A percentile compares a stretch with the other conserved stretches of the same genome.
These are phyloP conservation scores for Netelia inedita DNA, from an alignment of 2,888 invertebrate genomes.

Conservation along the genomic window DNA sequence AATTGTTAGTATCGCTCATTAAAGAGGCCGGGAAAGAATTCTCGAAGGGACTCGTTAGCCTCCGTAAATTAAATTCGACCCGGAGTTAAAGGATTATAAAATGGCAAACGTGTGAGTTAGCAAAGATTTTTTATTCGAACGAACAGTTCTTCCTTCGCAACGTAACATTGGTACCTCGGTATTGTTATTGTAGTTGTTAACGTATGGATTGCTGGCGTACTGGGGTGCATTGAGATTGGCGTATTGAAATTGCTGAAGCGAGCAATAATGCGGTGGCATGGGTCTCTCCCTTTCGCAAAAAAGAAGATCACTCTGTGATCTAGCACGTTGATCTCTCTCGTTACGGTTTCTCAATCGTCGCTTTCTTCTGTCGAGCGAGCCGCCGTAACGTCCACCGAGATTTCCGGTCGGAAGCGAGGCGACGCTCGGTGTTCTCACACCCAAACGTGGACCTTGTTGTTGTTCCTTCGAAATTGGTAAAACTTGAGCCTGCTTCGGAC, in stretches of 20 bases:
- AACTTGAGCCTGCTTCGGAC: slow-evolving; percentile 55
- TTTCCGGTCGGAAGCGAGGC: slow-evolving; percentile 70
- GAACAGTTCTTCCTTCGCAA: slow-evolving; percentile 16
- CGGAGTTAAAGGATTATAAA: slow-evolving; percentile 3
- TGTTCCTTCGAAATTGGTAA: slow-evolving; percentile 68
- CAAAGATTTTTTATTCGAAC: slow-evolving; percentile 21
- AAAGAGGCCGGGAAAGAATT: not conserved
- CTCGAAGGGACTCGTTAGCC: not conserved
- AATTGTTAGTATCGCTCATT: slow-evolving; percentile 1
- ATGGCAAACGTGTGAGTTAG: slow-evolving; percentile 20
- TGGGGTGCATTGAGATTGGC: slow-evolving; percentile 56
- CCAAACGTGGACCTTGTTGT: slow-evolving; percentile 70
- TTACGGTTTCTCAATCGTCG: slow-evolving; percentile 77
- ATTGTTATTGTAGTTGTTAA: slow-evolving; percentile 77
- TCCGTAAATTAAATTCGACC: not conserved
- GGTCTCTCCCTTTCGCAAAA: slow-evolving; percentile 73
- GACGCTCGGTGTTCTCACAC: slow-evolving; percentile 69
- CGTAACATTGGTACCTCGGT: slow-evolving; percentile 79
- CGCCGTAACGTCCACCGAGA: slow-evolving; percentile 72
- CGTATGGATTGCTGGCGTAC: slow-evolving; percentile 76
- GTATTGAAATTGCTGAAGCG: slow-evolving; percentile 78
- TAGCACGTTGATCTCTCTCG: slow-evolving; percentile 79
- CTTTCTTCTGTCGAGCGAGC: slow-evolving; percentile 79
- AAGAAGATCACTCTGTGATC: slow-evolving; percentile 80
- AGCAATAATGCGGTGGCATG: slow-evolving; percentile 75